Evolutionary conservation across 2,888 invertebrate genomes (phyloP), one percentile per base, ranked within the genome.

Genomic region (Lordiphosa andalusiaca): DNA sequence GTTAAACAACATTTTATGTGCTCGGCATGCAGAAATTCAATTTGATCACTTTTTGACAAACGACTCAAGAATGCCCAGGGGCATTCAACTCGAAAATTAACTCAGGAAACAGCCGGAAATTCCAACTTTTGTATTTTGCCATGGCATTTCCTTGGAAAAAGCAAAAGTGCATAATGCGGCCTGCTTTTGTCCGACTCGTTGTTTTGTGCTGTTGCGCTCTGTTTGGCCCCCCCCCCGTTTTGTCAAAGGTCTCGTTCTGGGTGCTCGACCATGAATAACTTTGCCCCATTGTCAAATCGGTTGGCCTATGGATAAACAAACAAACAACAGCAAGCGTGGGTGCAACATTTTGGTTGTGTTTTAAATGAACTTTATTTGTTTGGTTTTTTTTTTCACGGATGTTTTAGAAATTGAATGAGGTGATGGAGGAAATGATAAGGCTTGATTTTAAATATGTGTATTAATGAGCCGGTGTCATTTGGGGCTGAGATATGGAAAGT

Each of bases 181-280:
- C 47, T 42, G 51, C 53, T 52, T 44, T 49, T 53, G 50, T 64
- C 58, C 58, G 58, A 49, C 40, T 42, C 23, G 40, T 41, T 59
- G 42, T 53, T 53, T 38, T 51, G 37, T 25, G 48, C 46, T 52
- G 75, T 82, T 78, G 56, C 68, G 73, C 75, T 82, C 67, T 81
- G 77, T 65, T 77, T 84, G 60, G 25, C 38, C 50, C 42, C 58
- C 38, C 50, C 42, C 58, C 56, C 30, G 7, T 30, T 30, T 66
- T 63, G 67, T 57, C 67, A 38, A 46, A 30, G 50, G 23, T 47
- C 25, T 46, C 41, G 52, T 61, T 69, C 71, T 69, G 61, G 49
- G 53, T 68, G 81, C 61, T 61, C 81, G 84, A 60, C 73, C 84
- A 84, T 76, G 75, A 81, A 76, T 76, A 76, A 76, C 76, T 61